Conservation (phyloP, 2,113 vertebrate genomes). For the Cisticola juncidis region DNA sequence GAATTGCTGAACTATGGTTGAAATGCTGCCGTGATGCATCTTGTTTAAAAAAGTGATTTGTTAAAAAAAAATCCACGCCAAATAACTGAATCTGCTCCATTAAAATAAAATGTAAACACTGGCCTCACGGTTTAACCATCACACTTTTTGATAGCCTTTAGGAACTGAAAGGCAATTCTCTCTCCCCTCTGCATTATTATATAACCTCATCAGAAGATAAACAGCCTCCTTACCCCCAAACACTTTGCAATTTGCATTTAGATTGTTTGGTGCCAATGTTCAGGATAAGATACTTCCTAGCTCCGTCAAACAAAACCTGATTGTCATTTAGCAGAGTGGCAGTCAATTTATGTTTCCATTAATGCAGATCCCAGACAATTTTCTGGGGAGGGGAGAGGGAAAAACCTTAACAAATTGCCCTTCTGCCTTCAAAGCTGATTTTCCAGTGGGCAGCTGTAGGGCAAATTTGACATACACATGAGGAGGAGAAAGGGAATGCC, state of each 20-base stretch:
- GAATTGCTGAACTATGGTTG: not conserved
- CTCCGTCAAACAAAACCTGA: constrained; percentile 77
- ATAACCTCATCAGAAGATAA: constrained; percentile 60
- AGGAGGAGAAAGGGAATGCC: not conserved
- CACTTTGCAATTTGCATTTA: constrained; percentile 75
- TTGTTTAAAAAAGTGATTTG: constrained; percentile 20
- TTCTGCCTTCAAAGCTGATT: not conserved
- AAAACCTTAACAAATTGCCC: constrained; percentile 41
- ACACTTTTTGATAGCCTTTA: constrained; percentile 51
- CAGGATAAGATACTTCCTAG: constrained; percentile 66
- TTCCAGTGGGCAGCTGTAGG: not conserved
- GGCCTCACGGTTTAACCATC: not conserved
- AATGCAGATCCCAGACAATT: constrained; percentile 72
- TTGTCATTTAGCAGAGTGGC: constrained; percentile 76
- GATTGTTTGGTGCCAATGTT: constrained; percentile 62
- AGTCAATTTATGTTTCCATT: constrained; percentile 78
- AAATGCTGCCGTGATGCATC: not conserved
- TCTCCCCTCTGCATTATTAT: constrained; percentile 13
- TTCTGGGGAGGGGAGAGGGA: constrained; percentile 11
- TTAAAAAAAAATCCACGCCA: not conserved
- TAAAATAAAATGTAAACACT: constrained; percentile 24
- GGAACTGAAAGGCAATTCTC: constrained; percentile 32
- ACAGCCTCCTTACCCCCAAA: constrained; percentile 37
- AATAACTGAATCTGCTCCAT: not conserved
- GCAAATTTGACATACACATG: not conserved